Conservation (phyloP, 2,888 invertebrate species). For the Hoplodrina blanda region DNA sequence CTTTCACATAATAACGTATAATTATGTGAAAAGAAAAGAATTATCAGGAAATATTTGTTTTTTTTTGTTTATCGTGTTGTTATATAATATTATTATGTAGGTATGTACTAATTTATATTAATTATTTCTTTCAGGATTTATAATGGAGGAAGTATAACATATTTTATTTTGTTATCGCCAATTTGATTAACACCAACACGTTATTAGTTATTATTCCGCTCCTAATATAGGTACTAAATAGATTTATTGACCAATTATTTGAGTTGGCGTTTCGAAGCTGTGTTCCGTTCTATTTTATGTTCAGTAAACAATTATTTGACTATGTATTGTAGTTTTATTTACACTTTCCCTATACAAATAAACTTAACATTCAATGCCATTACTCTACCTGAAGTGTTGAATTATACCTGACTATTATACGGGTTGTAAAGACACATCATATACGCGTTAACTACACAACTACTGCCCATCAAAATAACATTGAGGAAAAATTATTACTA, state of each 20-base stretch:
- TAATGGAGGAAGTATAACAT: background rate
- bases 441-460: no score
- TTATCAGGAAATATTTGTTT: background rate
- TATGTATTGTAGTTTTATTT: no score
- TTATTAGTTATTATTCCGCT: background rate
- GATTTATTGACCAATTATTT: no score
- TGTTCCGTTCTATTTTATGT: no score
- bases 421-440: no score
- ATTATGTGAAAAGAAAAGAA: background rate
- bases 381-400: slow-evolving; percentile 5
- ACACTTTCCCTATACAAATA: background rate
- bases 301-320: no score
- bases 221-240: background rate
- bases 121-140: background rate
- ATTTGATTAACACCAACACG: background rate
- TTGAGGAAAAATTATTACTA: no score
- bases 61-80: background rate
- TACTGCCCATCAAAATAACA: no score
- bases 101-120: no score
- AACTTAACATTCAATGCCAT: slow-evolving; percentile 1
- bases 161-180: background rate
- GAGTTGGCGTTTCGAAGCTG: no score
- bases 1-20: background rate
- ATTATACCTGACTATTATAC: background rate
- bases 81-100: no score